Percentiles rank a stretch among this genome's conserved stretches.
Evolutionary conservation across 1,140 invertebrate species (phyloP).

Genomic region (Ooceraea biroi): DNA sequence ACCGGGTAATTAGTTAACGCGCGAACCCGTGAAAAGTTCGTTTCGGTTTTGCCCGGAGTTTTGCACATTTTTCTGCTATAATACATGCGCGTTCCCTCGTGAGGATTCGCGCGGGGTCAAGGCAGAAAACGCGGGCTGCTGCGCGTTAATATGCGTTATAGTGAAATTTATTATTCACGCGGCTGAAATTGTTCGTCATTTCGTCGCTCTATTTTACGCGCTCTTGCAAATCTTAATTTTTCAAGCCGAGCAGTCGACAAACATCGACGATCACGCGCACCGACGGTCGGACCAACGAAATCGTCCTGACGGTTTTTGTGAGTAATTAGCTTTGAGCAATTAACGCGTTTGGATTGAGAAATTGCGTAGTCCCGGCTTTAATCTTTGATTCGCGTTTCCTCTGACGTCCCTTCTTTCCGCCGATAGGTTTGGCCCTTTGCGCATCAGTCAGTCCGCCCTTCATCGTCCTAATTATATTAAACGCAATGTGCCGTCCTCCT

Average conservation of each 20-base stretch:
- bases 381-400: background rate
- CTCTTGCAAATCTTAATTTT: background rate
- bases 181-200: background rate
- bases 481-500: background rate
- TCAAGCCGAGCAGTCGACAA: background rate
- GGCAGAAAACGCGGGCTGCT: background rate
- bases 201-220: background rate
- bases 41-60: conserved; percentile 38
- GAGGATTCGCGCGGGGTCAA: background rate
- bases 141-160: background rate
- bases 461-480: conserved; percentile 23
- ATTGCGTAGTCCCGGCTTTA: background rate
- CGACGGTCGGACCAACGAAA: no score
- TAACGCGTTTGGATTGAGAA: background rate
- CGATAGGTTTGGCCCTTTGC: conserved; percentile 13
- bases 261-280: no score
- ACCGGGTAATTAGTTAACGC: conserved; percentile 34
- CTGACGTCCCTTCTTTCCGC: background rate
- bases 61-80: conserved; percentile 36
- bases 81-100: background rate
- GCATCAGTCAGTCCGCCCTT: background rate
- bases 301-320: background rate
- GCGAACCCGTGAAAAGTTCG: conserved; percentile 23
- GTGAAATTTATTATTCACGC: background rate
- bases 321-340: conserved; percentile 17